Evolutionary conservation across 2,797 vertebrate genomes (phyloP).

Genomic region (Miichthys miiuy): DNA sequence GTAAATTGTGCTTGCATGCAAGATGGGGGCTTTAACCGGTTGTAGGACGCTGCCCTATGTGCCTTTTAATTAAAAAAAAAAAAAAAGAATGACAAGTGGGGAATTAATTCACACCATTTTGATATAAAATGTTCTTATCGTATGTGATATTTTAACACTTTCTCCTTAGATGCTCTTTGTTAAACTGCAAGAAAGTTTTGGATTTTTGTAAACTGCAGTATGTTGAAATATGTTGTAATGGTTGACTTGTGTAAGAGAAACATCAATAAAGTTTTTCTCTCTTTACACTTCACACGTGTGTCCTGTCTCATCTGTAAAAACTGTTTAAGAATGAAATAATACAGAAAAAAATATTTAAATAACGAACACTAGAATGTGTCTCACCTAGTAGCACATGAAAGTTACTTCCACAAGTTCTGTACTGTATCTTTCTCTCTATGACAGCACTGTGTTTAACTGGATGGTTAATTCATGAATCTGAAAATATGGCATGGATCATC

Average conservation of each 20-base stretch:
- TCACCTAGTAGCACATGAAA: too few species aligned
- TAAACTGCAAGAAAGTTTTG: conserved; percentile 38
- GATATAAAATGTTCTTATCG: conserved; percentile 39
- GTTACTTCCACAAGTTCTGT: too few species aligned
- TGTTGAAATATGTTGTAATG: conserved; percentile 63
- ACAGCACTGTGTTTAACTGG: background rate
- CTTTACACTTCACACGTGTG: conserved; percentile 16
- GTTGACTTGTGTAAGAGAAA: conserved; percentile 65
- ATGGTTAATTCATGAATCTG: background rate
- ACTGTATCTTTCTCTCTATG: background rate
- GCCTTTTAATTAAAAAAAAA: conserved; percentile 30
- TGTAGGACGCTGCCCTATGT: conserved; percentile 38
- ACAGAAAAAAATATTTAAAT: background rate
- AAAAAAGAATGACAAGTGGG: conserved; percentile 35
- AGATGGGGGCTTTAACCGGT: conserved; percentile 35
- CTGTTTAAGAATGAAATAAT: background rate
- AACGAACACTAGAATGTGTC: too few species aligned
- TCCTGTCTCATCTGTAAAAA: conserved; percentile 19
- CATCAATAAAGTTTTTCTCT: conserved; percentile 80
- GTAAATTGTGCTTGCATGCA: conserved; percentile 34
- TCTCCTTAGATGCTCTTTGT: conserved; percentile 40
- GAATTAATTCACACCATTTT: conserved; percentile 39
- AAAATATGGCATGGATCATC: background rate
- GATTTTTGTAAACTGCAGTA: conserved; percentile 59
- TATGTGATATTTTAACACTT: conserved; percentile 59